A percentile compares a stretch with the other conserved stretches of the same genome.
These are phyloP conservation scores for Hydractinia echinata DNA, from an alignment of 30 jellyfish, hydroid and myxozoan species.

Conservation along the genomic window DNA sequence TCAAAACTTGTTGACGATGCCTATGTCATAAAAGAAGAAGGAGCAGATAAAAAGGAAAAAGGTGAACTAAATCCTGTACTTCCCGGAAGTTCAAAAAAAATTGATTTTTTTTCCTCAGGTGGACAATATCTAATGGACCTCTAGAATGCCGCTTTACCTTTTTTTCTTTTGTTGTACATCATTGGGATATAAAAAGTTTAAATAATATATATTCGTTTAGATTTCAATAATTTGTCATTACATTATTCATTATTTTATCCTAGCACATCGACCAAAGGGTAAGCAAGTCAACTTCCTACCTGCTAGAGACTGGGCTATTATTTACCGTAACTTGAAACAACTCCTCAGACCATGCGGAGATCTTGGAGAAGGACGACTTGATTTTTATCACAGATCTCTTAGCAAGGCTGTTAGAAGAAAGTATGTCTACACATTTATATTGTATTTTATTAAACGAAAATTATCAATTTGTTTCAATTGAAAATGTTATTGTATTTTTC, in stretches of 20 bases:
- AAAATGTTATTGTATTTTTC: neutral
- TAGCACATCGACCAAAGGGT: slow-evolving; percentile 79
- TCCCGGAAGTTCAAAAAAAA: no score
- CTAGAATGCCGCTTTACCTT: no score
- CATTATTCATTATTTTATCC: neutral
- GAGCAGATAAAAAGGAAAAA: slow-evolving; percentile 31
- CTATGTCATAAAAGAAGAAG: slow-evolving; percentile 60
- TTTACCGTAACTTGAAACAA: slow-evolving; percentile 73
- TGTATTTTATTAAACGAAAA: no score
- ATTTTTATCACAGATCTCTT: slow-evolving; percentile 89
- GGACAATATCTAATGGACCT: no score
- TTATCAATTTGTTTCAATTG: no score
- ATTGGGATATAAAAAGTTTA: no score
- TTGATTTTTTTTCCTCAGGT: no score
- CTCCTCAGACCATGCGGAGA: slow-evolving; percentile 94
- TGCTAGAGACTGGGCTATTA: slow-evolving; percentile 94
- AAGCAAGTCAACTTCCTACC: slow-evolving; percentile 78
- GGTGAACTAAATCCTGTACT: no score
- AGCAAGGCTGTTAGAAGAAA: slow-evolving; percentile 90
- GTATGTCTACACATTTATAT: slow-evolving; percentile 33
- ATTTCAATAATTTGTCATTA: no score
- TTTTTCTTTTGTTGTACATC: no score
- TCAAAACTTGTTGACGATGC: slow-evolving; percentile 75
- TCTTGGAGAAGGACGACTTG: slow-evolving; percentile 94
- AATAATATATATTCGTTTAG: no score